Base-by-base conservation (phyloP, 2,797 vertebrate species). In the Pagetopsis macropterus region DNA sequence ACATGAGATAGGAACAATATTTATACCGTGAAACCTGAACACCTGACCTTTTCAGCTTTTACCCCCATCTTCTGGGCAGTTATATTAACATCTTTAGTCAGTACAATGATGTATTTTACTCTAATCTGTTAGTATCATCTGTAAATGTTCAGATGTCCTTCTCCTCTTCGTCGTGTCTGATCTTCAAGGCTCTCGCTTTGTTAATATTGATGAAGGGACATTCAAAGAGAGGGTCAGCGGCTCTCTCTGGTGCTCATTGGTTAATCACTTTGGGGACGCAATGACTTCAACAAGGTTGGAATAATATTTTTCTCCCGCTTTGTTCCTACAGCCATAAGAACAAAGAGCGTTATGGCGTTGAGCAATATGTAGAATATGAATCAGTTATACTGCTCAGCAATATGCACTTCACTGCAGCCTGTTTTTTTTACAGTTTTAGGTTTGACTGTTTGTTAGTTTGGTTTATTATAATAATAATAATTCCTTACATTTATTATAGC, bases 21-120 rank as follows among this genome's bases (percentile, higher is more conserved):
- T 21, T 37, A 48, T 67, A 8, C 3, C 23, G 19, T 6, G 6
- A 56, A 9, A 37, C 27, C 27, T 37, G 6, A 37, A 37, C 9
- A 37, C 33, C 33, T 27, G 27, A 5, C 27, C 27, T 27, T 27
- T 27, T 76, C 6, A 46, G 17, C 8, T 10, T 55, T 43, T 43
- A 62, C 41, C n/a, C 23, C 65, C 62, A 52, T 50, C 64, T 31
- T 75, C 59, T 64, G 44, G 17, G 19, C 21, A 59, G 21, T 33
- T 12, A 41, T 5, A n/a, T 49, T 13, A 54, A 10, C 48, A 19
- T 9, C 33, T 37, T 9, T 9, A 58, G 16, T 33, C 43, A 17
- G 51, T 15, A 6, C n/a, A 57, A 16, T 5, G 19, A 4, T 61
- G 9, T 37, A 10, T n/a, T 60, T 11, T 3, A 16, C 12, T 65